Conservation (phyloP, 1,140 invertebrate species). For the Thaumetopoea pityocampa region DNA sequence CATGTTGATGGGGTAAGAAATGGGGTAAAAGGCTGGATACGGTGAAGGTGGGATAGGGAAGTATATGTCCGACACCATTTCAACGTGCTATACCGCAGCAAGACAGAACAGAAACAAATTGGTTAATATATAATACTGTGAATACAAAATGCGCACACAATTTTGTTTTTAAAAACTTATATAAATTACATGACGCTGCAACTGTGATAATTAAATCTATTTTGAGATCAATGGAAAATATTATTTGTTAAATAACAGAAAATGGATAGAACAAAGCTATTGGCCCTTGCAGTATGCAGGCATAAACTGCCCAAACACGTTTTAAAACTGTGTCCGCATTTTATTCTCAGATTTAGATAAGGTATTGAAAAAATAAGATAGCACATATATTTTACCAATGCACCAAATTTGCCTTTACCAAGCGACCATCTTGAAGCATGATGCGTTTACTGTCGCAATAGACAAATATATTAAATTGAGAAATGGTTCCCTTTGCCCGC, state of each 20-base stretch:
- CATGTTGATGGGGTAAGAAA: slow-evolving; percentile 63
- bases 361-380: slow-evolving; percentile 20
- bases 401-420: slow-evolving; percentile 47
- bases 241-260: no score
- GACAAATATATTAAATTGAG: slow-evolving; percentile 19
- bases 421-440: slow-evolving; percentile 47
- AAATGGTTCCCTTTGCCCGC: slow-evolving; percentile 3
- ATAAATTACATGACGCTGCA: no score
- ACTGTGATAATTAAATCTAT: no score
- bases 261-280: no score
- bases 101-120: slow-evolving; percentile 70
- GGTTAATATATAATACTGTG: slow-evolving; percentile 49
- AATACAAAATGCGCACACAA: slow-evolving; percentile 18
- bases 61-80: slow-evolving; percentile 85
- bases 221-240: no score
- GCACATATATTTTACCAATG: slow-evolving; percentile 49
- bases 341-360: slow-evolving; percentile 8
- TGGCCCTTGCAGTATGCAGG: no score
- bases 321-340: slow-evolving; percentile 20
- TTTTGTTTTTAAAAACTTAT: no score
- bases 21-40: slow-evolving; percentile 58
- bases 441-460: slow-evolving; percentile 37
- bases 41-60: slow-evolving; percentile 68
- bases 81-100: slow-evolving; percentile 79
- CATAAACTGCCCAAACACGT: no score